Evolutionary conservation across 2,888 invertebrate species (phyloP).

Genomic region (Oscheius onirici): DNA sequence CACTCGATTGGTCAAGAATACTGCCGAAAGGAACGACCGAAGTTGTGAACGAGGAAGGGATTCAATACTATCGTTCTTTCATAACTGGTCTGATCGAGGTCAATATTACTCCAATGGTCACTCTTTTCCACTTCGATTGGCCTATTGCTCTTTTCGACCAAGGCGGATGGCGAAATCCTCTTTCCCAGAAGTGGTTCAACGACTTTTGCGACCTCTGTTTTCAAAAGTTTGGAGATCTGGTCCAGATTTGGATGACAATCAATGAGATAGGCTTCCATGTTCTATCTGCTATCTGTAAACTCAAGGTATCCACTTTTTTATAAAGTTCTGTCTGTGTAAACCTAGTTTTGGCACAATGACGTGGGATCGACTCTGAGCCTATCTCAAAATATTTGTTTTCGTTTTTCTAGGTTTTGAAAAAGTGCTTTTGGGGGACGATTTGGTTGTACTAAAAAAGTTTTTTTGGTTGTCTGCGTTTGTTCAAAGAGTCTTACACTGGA

Average conservation of each 20-base stretch:
- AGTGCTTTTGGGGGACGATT: no score
- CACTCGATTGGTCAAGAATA: constrained; percentile 81
- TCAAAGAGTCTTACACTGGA: no score
- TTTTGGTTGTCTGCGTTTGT: no score
- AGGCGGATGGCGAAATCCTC: constrained; percentile 73
- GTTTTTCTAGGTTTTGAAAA: no score
- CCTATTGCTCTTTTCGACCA: constrained; percentile 73
- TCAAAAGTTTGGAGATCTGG: constrained; percentile 71
- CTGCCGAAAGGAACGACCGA: constrained; percentile 79
- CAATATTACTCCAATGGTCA: constrained; percentile 76
- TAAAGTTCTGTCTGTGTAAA: no score
- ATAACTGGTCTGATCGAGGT: constrained; percentile 79
- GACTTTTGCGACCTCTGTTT: constrained; percentile 73
- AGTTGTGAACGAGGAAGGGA: constrained; percentile 79
- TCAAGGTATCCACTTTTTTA: no score
- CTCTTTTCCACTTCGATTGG: constrained; percentile 71
- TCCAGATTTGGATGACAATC: constrained; percentile 80
- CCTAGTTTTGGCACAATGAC: no score
- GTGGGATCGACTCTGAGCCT: no score
- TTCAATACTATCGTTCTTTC: constrained; percentile 82
- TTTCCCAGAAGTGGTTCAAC: constrained; percentile 71
- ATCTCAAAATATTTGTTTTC: no score
- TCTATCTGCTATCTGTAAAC: constrained; percentile 41
- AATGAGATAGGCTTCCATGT: constrained; percentile 76
- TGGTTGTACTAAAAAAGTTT: no score